These are phyloP conservation scores for Hirtodrosophila confusa DNA, from an alignment of 2,888 invertebrate genomes.

Conservation along the genomic window DNA sequence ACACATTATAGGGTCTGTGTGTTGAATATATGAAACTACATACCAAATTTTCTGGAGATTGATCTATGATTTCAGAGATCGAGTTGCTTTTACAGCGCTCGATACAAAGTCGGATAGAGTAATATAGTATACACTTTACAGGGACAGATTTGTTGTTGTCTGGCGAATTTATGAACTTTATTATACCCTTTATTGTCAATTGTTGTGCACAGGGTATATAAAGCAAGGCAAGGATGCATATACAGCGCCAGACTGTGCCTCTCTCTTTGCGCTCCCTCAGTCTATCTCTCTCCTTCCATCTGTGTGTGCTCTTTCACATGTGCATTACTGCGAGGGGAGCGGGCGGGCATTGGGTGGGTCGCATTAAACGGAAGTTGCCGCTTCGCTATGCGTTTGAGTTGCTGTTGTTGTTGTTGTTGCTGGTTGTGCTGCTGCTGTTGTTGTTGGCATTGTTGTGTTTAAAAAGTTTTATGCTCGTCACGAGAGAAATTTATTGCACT, in stretches of 20 bases:
- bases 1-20: too few relatives aligned
- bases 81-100: too few relatives aligned
- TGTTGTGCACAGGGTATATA: slow-evolving; percentile 38
- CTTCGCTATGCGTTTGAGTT: slow-evolving; percentile 75
- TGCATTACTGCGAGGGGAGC: slow-evolving; percentile 59
- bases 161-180: too few relatives aligned
- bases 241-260: slow-evolving; percentile 26
- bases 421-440: slow-evolving; percentile 27
- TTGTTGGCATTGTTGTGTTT: slow-evolving; percentile 73
- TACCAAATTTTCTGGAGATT: too few relatives aligned
- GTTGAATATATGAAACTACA: too few relatives aligned
- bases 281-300: neutral
- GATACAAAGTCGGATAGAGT: too few relatives aligned
- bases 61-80: too few relatives aligned
- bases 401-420: slow-evolving; percentile 33
- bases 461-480: slow-evolving; percentile 82
- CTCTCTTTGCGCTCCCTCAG: slow-evolving; percentile 5
- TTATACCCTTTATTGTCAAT: neutral
- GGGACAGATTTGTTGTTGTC: too few relatives aligned
- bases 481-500: slow-evolving; percentile 82
- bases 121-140: too few relatives aligned
- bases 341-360: slow-evolving; percentile 41
- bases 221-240: slow-evolving; percentile 51
- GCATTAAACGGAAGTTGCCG: slow-evolving; percentile 79
- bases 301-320: slow-evolving; percentile 54